These are phyloP conservation scores for Lepidurus packardi DNA, from an alignment of 1,140 invertebrate genomes.

Conservation along the genomic window DNA sequence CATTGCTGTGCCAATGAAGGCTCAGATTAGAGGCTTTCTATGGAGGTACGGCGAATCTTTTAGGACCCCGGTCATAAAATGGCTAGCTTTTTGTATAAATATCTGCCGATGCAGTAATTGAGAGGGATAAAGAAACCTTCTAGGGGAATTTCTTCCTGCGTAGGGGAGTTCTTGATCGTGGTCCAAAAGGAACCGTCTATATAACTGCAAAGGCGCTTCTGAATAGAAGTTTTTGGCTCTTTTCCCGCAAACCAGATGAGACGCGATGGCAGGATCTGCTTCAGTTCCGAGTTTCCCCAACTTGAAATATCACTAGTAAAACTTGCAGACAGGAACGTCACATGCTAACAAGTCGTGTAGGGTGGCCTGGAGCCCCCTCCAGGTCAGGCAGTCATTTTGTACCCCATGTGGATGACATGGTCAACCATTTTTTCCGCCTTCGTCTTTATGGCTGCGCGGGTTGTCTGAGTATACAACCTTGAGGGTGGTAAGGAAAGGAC, in stretches of 20 bases:
- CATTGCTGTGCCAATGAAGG: not conserved
- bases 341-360: conserved; percentile 6
- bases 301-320: conserved; percentile 4
- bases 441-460: too few species aligned
- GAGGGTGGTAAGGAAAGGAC: too few species aligned
- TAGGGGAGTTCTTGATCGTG: not conserved
- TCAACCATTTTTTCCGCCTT: too few species aligned
- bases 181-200: conserved; percentile 15
- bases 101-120: conserved; percentile 13
- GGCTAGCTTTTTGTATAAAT: conserved; percentile 9
- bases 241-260: not conserved
- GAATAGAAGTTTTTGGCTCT: not conserved
- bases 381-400: not conserved
- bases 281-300: not conserved
- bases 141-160: conserved; percentile 13
- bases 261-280: not conserved
- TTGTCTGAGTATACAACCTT: too few species aligned
- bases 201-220: not conserved
- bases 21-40: not conserved
- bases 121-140: conserved; percentile 3
- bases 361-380: not conserved
- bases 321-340: conserved; percentile 4
- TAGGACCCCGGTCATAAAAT: not conserved
- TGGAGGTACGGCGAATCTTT: not conserved
- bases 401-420: not conserved